Conservation (phyloP, 2,797 vertebrate species). For the Melanotaenia parkinsoni region DNA sequence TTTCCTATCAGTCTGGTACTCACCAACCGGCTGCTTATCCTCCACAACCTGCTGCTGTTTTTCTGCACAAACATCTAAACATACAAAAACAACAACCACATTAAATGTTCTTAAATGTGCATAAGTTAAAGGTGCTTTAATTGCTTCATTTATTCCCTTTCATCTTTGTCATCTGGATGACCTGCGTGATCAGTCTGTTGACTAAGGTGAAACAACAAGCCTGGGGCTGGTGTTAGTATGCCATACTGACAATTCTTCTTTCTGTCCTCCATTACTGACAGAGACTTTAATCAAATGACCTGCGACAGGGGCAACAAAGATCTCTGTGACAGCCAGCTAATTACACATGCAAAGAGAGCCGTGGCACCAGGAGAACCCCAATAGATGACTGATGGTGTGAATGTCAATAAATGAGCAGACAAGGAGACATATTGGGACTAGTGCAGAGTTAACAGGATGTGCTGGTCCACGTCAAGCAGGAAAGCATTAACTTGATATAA, state of each 20-base stretch:
- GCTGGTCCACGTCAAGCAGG: slow-evolving; percentile 41
- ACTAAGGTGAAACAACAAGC: slow-evolving; percentile 22
- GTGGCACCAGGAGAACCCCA: slow-evolving; percentile 29
- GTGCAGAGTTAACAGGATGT: slow-evolving; percentile 22
- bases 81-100: slow-evolving; percentile 55
- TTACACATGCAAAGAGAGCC: slow-evolving; percentile 47
- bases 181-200: slow-evolving; percentile 52
- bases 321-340: slow-evolving; percentile 64
- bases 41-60: slow-evolving; percentile 59
- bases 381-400: slow-evolving; percentile 42
- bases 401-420: slow-evolving; percentile 39
- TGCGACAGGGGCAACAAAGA: slow-evolving; percentile 61
- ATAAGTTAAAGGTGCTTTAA: slow-evolving; percentile 47
- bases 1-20: slow-evolving; percentile 53
- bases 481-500: slow-evolving; percentile 62
- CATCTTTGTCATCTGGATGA: slow-evolving; percentile 59
- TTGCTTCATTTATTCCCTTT: slow-evolving; percentile 75
- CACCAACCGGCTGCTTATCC: slow-evolving; percentile 43
- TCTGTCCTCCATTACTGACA: slow-evolving; percentile 63
- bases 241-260: slow-evolving; percentile 28
- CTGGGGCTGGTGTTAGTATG: slow-evolving; percentile 52
- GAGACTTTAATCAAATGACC: slow-evolving; percentile 72
- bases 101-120: slow-evolving; percentile 49
- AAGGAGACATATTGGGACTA: slow-evolving; percentile 29
- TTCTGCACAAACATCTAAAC: slow-evolving; percentile 54